Evolutionary conservation across 2,797 vertebrate species (phyloP), one percentile per base, ranked within the genome.

Genomic region (Argentina silus): DNA sequence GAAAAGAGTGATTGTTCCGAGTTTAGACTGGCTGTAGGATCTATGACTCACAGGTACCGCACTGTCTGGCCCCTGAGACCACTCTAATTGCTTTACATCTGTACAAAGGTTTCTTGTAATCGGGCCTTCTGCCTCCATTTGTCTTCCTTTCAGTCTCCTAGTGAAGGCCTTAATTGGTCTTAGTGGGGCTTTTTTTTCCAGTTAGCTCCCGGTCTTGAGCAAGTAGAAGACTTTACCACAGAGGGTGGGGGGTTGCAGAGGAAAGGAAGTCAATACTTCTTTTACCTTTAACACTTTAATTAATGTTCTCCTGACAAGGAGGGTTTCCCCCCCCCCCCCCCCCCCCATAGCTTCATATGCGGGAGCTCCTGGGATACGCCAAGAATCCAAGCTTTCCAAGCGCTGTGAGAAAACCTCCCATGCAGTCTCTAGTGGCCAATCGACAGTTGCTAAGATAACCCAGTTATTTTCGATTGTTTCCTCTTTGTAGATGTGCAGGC

Each of bases 31-130:
- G 94, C 93, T 94, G 94, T 93, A 95, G 94, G 95, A 96, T 95
- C 93, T 88, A 94, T 94, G 94, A 94, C 95, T 95, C 92, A 93
- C 92, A 92, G 94, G 94, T 96, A 95, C 94, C 87, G 81, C 83
- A 78, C 91, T 92, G 94, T 94, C 94, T 95, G 93, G 91, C 96
- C 95, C 96, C 96, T 87, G 96, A 96, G 96, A 97, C 95, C 85
- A 73, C 94, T 95, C 96, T 98, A 97, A 98, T 98, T 99, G 96
- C 96, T 97, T 97, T 98, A 97, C 96, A 97, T 96, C 96, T 95
- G 95, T 97, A 98, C 96, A 98, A 98, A 97, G 96, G 96, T 96
- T 97, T 95, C 95, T 96, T 97, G 96, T 98, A 97, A 97, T 97
- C 95, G 93, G 94, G 95, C 96, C 95, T 95, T 97, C 95, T 96